A percentile compares a stretch with the other conserved stretches of the same genome.
phyloP scores from a whole-genome alignment of 2,888 invertebrate genomes.

The Cephus runcator region DNA sequence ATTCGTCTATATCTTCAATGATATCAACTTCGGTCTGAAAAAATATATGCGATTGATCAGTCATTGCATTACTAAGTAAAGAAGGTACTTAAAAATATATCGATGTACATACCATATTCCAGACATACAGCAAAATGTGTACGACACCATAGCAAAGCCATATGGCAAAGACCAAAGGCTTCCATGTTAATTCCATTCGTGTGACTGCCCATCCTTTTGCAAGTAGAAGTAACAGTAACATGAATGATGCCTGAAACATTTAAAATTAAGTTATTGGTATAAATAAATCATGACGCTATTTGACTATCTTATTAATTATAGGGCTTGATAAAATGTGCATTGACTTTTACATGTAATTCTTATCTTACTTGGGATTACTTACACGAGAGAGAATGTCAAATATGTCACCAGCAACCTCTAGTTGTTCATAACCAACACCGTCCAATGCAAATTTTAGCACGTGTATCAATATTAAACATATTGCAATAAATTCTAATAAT shows the following conservation, averaged over 20 bases:
- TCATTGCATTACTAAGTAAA: background rate
- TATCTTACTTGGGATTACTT: conserved; percentile 54
- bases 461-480: conserved; percentile 89
- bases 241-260: conserved; percentile 83
- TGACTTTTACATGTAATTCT: conserved; percentile 14
- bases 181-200: conserved; percentile 87
- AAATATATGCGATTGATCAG: conserved; percentile 29
- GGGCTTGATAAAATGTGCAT: background rate
- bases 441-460: conserved; percentile 90
- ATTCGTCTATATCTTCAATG: conserved; percentile 95
- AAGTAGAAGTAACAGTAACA: conserved; percentile 88
- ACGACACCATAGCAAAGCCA: conserved; percentile 94
- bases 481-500: conserved; percentile 84
- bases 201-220: conserved; percentile 99
- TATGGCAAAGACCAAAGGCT: conserved; percentile 83
- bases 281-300: conserved; percentile 12
- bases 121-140: conserved; percentile 91
- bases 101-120: conserved; percentile 87
- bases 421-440: conserved; percentile 85
- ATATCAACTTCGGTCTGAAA: conserved; percentile 94
- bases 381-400: conserved; percentile 92
- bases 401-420: conserved; percentile 90
- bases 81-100: background rate
- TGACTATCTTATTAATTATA: conserved; percentile 4
- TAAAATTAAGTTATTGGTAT: background rate